Conservation (phyloP, 2,797 vertebrate species). For the Etheostoma nigrum region DNA sequence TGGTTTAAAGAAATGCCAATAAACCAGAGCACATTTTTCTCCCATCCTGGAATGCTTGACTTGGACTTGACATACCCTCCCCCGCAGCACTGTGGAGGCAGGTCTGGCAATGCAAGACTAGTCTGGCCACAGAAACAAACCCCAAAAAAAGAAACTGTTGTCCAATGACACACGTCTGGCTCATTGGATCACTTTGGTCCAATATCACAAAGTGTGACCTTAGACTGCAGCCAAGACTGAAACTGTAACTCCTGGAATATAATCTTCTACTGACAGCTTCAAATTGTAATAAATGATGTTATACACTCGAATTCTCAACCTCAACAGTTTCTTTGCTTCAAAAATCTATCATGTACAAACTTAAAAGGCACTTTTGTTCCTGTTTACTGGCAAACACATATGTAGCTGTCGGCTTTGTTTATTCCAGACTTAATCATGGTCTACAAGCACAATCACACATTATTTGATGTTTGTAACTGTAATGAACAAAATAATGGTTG, state of each 20-base stretch:
- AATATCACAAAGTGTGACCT: conserved; percentile 48
- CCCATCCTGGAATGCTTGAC: too few species aligned
- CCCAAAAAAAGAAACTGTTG: conserved; percentile 45
- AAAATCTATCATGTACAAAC: conserved; percentile 51
- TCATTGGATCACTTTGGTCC: conserved; percentile 37
- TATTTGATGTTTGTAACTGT: conserved; percentile 31
- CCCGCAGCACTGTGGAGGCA: too few species aligned
- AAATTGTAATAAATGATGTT: conserved; percentile 60
- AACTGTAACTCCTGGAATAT: conserved; percentile 38
- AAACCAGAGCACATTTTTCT: too few species aligned
- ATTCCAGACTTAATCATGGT: conserved; percentile 29
- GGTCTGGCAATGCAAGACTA: too few species aligned
- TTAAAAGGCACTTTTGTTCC: conserved; percentile 46
- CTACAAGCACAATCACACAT: conserved; percentile 19
- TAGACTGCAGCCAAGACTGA: conserved; percentile 27
- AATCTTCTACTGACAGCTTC: conserved; percentile 54
- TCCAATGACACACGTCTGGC: conserved; percentile 41
- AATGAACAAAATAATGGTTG: conserved; percentile 35
- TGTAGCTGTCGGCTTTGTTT: conserved; percentile 48
- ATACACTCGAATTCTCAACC: conserved; percentile 31
- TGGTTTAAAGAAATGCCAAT: too few species aligned
- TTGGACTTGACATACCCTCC: too few species aligned
- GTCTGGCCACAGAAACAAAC: conserved; percentile 34
- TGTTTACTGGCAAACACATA: conserved; percentile 43
- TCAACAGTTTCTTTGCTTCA: conserved; percentile 39